Evolutionary conservation across 2,113 vertebrate species (phyloP), one percentile per base, ranked within the genome.

Genomic region (Noctilio leporinus): DNA sequence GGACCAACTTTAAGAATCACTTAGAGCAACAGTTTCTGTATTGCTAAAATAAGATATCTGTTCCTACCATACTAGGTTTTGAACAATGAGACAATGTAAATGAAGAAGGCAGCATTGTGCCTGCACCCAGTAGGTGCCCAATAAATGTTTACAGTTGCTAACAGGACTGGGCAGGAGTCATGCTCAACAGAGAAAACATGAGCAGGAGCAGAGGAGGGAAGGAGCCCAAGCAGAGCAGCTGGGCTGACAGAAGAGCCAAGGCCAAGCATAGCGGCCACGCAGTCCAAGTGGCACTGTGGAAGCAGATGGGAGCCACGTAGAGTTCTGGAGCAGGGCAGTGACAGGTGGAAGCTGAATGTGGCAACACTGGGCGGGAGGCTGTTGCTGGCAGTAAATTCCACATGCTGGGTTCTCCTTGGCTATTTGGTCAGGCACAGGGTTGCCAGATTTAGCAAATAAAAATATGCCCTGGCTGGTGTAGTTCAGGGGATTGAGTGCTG

Each of bases 381-480:
- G 6, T 15, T 26, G 59, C n/a, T 10, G 4, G 62, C n/a, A 80
- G 77, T 67, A 57, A 73, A 67, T 85, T 20, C 35, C 78, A 67
- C 3, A 7, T 43, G 59, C 59, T 95, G 53, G 45, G 53, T 78
- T 83, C 64, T 91, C 55, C 49, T 82, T 73, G 53, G 28, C 81
- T 95, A 1, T 55, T 85, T 94, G 70, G 53, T 43, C 84, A 81
- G 64, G 62, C 20, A 62, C 4, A 35, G n/a, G 22, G 43, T 67
- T 47, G 51, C 45, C 82, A 86, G 73, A 83, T 83, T 78, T 92
- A 95, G 38, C 83, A 88, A 91, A 51, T 24, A 93, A 88, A 96
- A 87, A 87, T n/a, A n/a, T n/a, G n/a, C n/a, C n/a, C n/a, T n/a
- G n/a, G n/a, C n/a, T n/a, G n/a, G n/a, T n/a, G n/a, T n/a, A n/a